phyloP scores from a whole-genome alignment of 2,888 invertebrate species.

The Galerucella calmariensis region DNA sequence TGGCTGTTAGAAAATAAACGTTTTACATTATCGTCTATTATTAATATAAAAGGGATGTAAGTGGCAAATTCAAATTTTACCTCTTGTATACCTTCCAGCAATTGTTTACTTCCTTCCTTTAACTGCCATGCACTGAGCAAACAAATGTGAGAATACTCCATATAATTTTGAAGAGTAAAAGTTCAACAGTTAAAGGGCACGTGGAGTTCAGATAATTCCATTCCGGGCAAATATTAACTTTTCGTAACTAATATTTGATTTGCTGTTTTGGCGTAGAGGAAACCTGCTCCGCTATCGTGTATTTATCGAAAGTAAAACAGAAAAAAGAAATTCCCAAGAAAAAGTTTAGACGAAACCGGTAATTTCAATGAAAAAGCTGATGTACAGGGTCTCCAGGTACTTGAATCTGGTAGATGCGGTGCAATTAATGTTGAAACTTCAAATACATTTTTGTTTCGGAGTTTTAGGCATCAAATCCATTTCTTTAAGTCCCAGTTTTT shows the following conservation, averaged over 20 bases:
- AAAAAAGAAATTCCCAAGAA: conserved; percentile 10
- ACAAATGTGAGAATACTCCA: conserved; percentile 55
- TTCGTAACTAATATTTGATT: conserved; percentile 42
- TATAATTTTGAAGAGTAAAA: conserved; percentile 53
- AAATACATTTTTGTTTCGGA: too few species aligned
- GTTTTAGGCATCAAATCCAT: too few species aligned
- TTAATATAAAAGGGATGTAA: conserved; percentile 46
- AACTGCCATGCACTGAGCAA: conserved; percentile 46
- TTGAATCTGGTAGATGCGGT: too few species aligned
- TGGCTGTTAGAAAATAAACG: conserved; percentile 39
- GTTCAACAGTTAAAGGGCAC: conserved; percentile 48
- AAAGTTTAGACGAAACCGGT: conserved; percentile 6
- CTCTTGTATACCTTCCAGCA: conserved; percentile 53
- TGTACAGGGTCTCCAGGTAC: too few species aligned
- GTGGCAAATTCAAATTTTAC: conserved; percentile 45
- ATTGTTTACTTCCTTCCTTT: conserved; percentile 55
- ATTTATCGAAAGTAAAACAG: conserved; percentile 29
- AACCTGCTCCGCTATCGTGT: conserved; percentile 20
- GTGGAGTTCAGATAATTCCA: conserved; percentile 36
- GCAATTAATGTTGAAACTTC: too few species aligned
- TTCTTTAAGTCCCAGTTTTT: too few species aligned
- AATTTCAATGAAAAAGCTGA: neutral
- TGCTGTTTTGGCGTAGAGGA: conserved; percentile 30
- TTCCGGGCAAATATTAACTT: conserved; percentile 42
- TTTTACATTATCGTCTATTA: conserved; percentile 36